Conservation (phyloP, 2,797 vertebrate species). For the Molossus molossus region DNA sequence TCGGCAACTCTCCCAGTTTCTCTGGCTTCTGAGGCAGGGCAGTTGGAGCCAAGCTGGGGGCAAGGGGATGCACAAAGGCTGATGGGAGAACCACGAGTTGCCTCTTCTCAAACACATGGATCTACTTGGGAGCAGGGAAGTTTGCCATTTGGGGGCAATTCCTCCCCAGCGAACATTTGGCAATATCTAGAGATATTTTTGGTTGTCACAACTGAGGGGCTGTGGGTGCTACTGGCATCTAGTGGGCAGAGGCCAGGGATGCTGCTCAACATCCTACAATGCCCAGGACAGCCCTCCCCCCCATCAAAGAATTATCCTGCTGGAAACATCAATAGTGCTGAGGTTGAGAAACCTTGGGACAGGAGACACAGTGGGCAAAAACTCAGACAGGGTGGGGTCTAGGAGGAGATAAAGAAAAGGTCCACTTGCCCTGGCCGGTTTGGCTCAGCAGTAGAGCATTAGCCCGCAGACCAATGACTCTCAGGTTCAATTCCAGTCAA, state of each 20-base stretch:
- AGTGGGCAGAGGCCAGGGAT: not conserved
- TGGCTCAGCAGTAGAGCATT: too few relatives aligned
- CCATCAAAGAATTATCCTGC: not conserved
- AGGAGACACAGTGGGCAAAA: not conserved
- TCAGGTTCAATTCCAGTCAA: too few relatives aligned
- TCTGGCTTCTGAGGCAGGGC: not conserved
- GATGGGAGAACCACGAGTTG: not conserved
- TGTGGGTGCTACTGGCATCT: not conserved
- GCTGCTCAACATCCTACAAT: not conserved
- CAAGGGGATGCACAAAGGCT: not conserved
- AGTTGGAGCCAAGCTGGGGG: not conserved
- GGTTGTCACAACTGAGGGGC: not conserved
- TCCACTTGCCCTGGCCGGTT: too few relatives aligned
- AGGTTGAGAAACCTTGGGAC: not conserved
- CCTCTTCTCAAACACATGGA: not conserved
- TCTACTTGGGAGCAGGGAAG: not conserved
- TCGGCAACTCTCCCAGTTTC: not conserved
- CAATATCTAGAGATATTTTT: not conserved
- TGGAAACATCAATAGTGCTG: not conserved
- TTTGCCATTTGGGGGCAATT: not conserved
- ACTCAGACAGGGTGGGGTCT: not conserved
- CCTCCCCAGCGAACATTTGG: not conserved
- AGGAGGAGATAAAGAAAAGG: not conserved
- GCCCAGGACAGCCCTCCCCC: not conserved
- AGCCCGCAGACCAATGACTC: too few relatives aligned